phyloP scores from a whole-genome alignment of 2,113 vertebrate genomes.

The Eira barbara region DNA sequence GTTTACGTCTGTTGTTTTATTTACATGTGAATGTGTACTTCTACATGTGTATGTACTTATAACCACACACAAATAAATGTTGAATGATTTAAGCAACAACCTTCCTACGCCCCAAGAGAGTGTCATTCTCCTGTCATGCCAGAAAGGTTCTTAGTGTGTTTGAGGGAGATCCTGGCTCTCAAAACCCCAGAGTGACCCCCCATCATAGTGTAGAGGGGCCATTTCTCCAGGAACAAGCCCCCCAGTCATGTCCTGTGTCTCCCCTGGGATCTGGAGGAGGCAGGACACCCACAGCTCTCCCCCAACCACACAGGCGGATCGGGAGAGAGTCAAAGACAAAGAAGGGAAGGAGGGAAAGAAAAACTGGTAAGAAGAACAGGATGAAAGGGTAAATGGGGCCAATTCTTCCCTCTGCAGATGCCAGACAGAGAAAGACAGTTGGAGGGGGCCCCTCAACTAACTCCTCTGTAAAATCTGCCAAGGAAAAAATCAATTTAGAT shows the following conservation, averaged over 20 bases:
- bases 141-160: neutral
- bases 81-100: neutral
- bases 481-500: neutral
- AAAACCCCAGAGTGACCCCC: neutral
- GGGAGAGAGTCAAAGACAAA: neutral
- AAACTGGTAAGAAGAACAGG: neutral
- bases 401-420: neutral
- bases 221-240: neutral
- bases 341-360: neutral
- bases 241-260: neutral
- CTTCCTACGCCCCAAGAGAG: neutral
- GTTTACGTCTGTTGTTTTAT: neutral
- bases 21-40: neutral
- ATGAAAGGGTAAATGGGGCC: neutral
- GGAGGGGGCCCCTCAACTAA: neutral
- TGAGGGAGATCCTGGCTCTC: neutral
- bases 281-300: neutral
- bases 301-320: neutral
- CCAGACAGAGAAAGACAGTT: neutral
- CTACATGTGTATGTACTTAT: neutral
- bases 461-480: neutral
- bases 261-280: neutral
- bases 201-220: neutral
- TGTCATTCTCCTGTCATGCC: neutral
- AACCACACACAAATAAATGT: neutral